These are phyloP conservation scores for Melanostigma gelatinosum DNA, from an alignment of 2,113 vertebrate genomes.

Conservation along the genomic window DNA sequence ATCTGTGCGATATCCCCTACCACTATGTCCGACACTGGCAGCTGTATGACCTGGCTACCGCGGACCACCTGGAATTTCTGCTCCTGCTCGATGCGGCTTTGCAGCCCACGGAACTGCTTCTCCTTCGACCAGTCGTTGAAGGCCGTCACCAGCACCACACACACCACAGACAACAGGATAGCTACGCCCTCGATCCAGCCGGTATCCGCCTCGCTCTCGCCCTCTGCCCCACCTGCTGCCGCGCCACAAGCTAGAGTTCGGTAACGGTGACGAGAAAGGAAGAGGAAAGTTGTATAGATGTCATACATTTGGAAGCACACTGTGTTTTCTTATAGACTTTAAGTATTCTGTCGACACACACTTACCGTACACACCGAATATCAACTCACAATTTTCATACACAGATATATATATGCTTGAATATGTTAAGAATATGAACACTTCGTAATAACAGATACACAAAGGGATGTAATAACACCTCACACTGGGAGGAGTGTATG, in stretches of 20 bases:
- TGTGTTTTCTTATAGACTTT: not conserved
- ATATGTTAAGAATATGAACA: not conserved
- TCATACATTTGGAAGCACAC: not conserved
- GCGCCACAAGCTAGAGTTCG: conserved; percentile 86
- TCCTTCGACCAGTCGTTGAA: conserved; percentile 99
- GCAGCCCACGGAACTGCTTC: conserved; percentile 97
- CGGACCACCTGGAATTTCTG: conserved; percentile 98
- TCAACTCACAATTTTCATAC: not conserved
- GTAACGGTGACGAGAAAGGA: conserved; percentile 11
- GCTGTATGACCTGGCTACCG: conserved; percentile 92
- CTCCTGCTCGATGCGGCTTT: conserved; percentile 99
- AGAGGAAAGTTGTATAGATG: not conserved
- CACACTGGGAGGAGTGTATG: not conserved
- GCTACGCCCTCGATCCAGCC: conserved; percentile 99
- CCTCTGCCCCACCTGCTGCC: conserved; percentile 87
- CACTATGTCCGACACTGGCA: conserved; percentile 95
- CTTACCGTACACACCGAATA: not conserved
- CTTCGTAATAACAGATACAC: not conserved
- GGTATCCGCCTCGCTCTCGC: conserved; percentile 94
- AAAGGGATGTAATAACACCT: not conserved
- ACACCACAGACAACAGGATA: conserved; percentile 96
- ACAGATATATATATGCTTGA: not conserved
- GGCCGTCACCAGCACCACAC: conserved; percentile 97
- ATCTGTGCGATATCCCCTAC: conserved; percentile 97
- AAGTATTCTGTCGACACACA: not conserved